Percentiles rank a stretch among this genome's conserved stretches.
Conservation (phyloP, 2,888 invertebrate species). For the Agapostemon virescens region DNA sequence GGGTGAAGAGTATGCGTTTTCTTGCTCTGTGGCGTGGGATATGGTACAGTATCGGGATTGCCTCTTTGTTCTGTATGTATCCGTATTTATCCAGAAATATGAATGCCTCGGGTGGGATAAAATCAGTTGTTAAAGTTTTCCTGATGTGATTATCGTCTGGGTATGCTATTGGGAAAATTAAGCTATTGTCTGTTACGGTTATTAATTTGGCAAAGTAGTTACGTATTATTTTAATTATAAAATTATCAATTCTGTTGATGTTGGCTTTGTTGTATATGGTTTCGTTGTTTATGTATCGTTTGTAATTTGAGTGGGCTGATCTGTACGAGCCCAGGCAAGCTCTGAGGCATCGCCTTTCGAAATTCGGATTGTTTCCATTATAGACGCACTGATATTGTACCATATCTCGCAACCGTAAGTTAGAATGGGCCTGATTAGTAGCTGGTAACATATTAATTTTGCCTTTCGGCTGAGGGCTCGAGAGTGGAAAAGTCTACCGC, state of each 20-base stretch:
- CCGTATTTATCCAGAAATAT: not conserved
- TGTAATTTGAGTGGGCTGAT: not conserved
- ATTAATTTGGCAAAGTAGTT: not conserved
- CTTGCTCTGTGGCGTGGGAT: conserved; percentile 7
- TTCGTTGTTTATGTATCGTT: too few species aligned
- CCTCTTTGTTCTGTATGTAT: conserved; percentile 6
- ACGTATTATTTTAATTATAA: conserved; percentile 8
- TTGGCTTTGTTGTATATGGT: too few species aligned
- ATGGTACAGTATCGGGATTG: conserved; percentile 14
- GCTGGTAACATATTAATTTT: conserved; percentile 15
- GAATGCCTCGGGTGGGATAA: conserved; percentile 19
- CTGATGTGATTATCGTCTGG: conserved; percentile 9
- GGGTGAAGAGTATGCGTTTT: not conserved
- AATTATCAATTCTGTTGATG: not conserved
- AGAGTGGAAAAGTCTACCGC: not conserved
- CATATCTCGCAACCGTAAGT: conserved; percentile 31
- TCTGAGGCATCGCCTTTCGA: conserved; percentile 23
- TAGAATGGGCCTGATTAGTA: not conserved
- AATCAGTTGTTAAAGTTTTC: not conserved
- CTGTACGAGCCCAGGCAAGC: not conserved
- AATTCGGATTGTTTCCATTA: conserved; percentile 32
- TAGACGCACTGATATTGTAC: not conserved
- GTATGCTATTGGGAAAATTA: conserved; percentile 4
- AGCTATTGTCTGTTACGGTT: not conserved
- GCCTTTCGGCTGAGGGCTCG: not conserved